Conservation (phyloP, 1,140 invertebrate species). For the Sminthurinus signatus region DNA sequence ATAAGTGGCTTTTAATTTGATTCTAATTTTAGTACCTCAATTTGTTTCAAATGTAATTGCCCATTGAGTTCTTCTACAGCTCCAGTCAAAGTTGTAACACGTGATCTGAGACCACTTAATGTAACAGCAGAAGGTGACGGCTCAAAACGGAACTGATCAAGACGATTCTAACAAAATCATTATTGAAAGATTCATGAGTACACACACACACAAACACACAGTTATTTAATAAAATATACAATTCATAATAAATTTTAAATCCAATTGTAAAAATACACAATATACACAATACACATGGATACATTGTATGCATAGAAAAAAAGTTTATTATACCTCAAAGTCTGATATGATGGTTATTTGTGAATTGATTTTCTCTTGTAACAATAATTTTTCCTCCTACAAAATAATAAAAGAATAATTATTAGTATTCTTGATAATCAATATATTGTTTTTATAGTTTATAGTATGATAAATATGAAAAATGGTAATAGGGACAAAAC, state of each 20-base stretch:
- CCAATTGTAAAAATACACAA: too few species aligned
- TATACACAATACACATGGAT: too few species aligned
- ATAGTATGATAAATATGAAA: too few species aligned
- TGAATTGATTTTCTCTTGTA: conserved; percentile 21
- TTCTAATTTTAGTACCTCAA: conserved; percentile 10
- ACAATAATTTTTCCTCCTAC: conserved; percentile 20
- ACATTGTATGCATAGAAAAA: too few species aligned
- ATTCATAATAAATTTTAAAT: too few species aligned
- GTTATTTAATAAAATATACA: too few species aligned
- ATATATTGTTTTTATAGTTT: too few species aligned
- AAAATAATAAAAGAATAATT: conserved; percentile 18
- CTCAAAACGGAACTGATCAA: conserved; percentile 35
- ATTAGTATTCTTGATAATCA: not conserved
- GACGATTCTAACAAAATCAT: conserved; percentile 25
- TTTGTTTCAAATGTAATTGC: conserved; percentile 13
- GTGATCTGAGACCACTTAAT: conserved; percentile 14
- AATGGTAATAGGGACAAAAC: too few species aligned
- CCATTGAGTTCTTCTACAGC: conserved; percentile 25
- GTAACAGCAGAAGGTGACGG: conserved; percentile 25
- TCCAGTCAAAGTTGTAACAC: conserved; percentile 12
- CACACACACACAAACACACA: too few species aligned
- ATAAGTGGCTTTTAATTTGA: not conserved
- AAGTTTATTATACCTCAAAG: too few species aligned
- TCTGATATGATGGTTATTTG: conserved; percentile 25
- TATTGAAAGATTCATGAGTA: too few species aligned